phyloP scores from a whole-genome alignment of 2,797 vertebrate species.

The Trachurus trachurus region DNA sequence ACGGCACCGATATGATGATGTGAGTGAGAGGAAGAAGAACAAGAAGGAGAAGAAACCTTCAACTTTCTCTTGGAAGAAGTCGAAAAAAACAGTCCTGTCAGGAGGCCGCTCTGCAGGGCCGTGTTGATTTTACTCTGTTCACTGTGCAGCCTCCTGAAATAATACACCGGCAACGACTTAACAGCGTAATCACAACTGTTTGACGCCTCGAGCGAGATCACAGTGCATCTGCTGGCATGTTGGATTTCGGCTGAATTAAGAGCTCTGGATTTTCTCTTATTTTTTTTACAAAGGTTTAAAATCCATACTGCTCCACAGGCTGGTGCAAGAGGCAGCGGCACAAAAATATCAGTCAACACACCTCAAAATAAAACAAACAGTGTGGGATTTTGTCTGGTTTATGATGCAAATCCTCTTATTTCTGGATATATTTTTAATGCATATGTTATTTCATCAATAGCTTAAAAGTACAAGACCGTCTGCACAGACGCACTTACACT shows the following conservation, averaged over 20 bases:
- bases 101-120: slow-evolving; percentile 56
- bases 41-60: slow-evolving; percentile 22
- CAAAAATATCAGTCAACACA: slow-evolving; percentile 8
- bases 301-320: slow-evolving; percentile 14
- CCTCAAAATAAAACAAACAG: not conserved
- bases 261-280: not conserved
- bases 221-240: slow-evolving; percentile 42
- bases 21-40: slow-evolving; percentile 26
- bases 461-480: not conserved
- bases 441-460: not conserved
- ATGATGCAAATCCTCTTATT: not conserved
- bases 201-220: slow-evolving; percentile 42
- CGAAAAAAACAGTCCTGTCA: slow-evolving; percentile 63
- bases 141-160: slow-evolving; percentile 55
- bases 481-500: not conserved
- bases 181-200: slow-evolving; percentile 51
- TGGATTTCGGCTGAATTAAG: slow-evolving; percentile 45
- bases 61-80: slow-evolving; percentile 65
- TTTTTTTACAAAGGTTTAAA: slow-evolving; percentile 26
- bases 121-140: slow-evolving; percentile 66
- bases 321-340: not conserved
- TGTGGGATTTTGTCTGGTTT: not conserved
- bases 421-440: not conserved
- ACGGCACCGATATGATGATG: slow-evolving; percentile 60
- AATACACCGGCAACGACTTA: slow-evolving; percentile 58